Evolutionary conservation across 2,113 vertebrate genomes (phyloP), one percentile per base, ranked within the genome.

Genomic region (Notiomystis cincta): DNA sequence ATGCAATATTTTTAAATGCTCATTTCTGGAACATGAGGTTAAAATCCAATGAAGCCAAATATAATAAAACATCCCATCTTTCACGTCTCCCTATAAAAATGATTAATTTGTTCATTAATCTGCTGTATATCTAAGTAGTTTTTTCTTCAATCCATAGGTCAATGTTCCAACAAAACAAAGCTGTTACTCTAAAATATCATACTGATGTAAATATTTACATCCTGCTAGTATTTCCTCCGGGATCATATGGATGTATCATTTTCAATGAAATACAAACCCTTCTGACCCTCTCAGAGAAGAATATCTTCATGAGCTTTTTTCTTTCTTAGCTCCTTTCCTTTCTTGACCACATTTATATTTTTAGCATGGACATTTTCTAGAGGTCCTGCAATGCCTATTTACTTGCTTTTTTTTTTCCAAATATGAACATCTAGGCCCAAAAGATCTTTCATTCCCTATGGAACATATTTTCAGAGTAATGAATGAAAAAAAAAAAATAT

Each of bases 121-220:
- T 67, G 25, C 72, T 84, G 5, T 31, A 50, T 35, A 44, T 62
- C 25, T 67, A 84, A 81, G 25, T 50, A 54, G 38, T 28, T 84
- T 85, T 95, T 87, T 31, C 42, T 87, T 82, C 85, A 89, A 84
- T 60, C 44, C 15, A 2, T 20, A 77, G 67, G 51, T 73, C 82
- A 93, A 19, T 25, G 56, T 78, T 71, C 47, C 61, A 90, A 64
- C 73, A 81, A 92, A 80, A 80, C 11, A 61, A 92, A 86, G 71
- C 35, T 83, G 51, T 92, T 83, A 73, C 23, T 81, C 19, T 92
- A 92, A 95, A 90, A 93, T 69, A 92, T 12, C 40, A 45, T 37
- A 66, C 27, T 78, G 44, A 51, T 86, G 51, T 77, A 95, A 96
- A 95, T 67, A 94, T 93, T 96, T 95, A 93, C 75, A 77, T 93